Percentiles rank a stretch among this genome's conserved stretches.
Evolutionary conservation across 2,888 invertebrate genomes (phyloP).

Genomic region (Pollenia angustigena): DNA sequence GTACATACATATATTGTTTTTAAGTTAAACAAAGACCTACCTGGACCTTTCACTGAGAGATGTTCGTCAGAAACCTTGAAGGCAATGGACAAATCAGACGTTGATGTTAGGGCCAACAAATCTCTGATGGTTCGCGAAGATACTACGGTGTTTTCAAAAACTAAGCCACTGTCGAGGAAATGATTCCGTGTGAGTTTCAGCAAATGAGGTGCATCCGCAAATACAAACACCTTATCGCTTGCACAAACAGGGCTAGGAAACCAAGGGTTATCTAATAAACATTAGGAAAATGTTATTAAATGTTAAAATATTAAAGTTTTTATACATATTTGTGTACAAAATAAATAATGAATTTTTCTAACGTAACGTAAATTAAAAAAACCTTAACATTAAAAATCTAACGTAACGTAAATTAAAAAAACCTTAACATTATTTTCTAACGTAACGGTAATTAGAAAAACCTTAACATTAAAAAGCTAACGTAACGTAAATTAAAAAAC

Average conservation of each 20-base stretch:
- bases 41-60: not conserved
- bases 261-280: conserved; percentile 24
- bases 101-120: conserved; percentile 12
- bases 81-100: conserved; percentile 5
- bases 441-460: too few species aligned
- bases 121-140: conserved; percentile 14
- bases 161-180: conserved; percentile 61
- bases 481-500: too few species aligned
- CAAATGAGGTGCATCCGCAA: conserved; percentile 24
- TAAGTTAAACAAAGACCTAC: not conserved
- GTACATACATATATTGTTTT: too few species aligned
- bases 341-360: too few species aligned
- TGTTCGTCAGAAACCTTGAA: not conserved
- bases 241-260: conserved; percentile 26
- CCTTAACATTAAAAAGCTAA: too few species aligned
- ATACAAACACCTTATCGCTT: conserved; percentile 34
- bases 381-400: too few species aligned
- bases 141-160: conserved; percentile 45
- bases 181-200: conserved; percentile 41
- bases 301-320: not conserved
- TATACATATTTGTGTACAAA: not conserved
- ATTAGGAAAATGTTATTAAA: not conserved
- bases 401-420: too few species aligned
- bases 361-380: too few species aligned
- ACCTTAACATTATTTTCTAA: too few species aligned